phyloP scores from a whole-genome alignment of 2,113 vertebrate genomes.

The Apodemus speciosus region DNA sequence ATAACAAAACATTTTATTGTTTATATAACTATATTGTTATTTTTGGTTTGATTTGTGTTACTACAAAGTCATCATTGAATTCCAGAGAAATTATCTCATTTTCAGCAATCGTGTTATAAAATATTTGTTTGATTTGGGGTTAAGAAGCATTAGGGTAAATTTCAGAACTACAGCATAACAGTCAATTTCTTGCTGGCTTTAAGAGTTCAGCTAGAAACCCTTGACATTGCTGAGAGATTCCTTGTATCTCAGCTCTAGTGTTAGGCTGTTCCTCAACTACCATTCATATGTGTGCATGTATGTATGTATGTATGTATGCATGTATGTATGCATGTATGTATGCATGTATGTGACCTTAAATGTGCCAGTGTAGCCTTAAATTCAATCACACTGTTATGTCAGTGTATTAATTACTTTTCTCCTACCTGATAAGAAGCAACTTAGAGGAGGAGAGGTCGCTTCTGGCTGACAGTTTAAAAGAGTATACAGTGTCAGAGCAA shows the following conservation, averaged over 20 bases:
- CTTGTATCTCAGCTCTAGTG: not conserved
- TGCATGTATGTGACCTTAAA: not conserved
- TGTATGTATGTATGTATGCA: not conserved
- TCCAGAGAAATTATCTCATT: not conserved
- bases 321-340: not conserved
- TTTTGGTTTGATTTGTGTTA: not conserved
- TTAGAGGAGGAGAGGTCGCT: not conserved
- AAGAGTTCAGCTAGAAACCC: not conserved
- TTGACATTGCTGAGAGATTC: not conserved
- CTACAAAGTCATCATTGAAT: not conserved
- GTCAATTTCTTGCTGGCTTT: not conserved
- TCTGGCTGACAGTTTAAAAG: not conserved
- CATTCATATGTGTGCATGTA: not conserved
- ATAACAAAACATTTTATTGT: not conserved
- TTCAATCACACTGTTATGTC: not conserved
- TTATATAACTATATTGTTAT: not conserved
- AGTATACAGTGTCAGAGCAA: not conserved
- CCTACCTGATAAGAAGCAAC: not conserved
- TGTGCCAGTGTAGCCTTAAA: not conserved
- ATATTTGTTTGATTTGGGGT: not conserved
- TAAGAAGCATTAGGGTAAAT: not conserved
- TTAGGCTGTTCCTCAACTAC: not conserved
- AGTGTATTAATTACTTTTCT: not conserved
- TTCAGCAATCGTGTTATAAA: conserved; percentile 34
- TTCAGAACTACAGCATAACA: not conserved